Conservation (phyloP, 2,797 vertebrate species). For the Heterohyrax brucei region DNA sequence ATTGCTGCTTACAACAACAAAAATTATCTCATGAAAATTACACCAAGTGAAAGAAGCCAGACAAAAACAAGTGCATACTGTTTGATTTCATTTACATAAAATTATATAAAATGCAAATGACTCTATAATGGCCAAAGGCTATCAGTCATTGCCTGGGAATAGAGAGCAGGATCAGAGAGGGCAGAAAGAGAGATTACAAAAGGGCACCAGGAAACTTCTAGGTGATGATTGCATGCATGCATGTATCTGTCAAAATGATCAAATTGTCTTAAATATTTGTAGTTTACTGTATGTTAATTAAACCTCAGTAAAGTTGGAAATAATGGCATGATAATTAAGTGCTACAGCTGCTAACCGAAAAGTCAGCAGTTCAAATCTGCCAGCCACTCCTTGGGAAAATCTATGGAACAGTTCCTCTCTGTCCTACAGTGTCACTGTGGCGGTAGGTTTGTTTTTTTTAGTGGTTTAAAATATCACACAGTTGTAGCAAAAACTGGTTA, state of each 20-base stretch:
- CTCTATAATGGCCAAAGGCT: neutral
- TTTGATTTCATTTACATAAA: neutral
- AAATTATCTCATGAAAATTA: slow-evolving; percentile 25
- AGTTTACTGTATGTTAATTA: neutral
- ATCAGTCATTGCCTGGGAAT: neutral
- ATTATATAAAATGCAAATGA: neutral
- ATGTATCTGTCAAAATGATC: neutral
- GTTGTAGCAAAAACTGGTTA: neutral
- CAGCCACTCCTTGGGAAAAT: no score
- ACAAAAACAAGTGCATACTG: neutral
- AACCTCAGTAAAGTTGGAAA: neutral
- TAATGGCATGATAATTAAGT: no score
- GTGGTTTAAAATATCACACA: neutral
- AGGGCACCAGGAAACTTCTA: neutral
- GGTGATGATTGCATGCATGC: neutral
- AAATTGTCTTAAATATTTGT: neutral
- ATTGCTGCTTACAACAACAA: neutral
- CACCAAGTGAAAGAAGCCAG: neutral
- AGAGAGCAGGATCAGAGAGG: neutral
- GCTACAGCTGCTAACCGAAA: no score
- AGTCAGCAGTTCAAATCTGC: no score
- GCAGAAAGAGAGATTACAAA: neutral
- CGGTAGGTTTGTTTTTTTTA: no score
- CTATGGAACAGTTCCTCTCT: no score
- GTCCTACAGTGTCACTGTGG: no score